Percentiles rank a stretch among this genome's conserved stretches.
Evolutionary conservation across 1,140 invertebrate genomes (phyloP).

Genomic region (Limonius californicus): DNA sequence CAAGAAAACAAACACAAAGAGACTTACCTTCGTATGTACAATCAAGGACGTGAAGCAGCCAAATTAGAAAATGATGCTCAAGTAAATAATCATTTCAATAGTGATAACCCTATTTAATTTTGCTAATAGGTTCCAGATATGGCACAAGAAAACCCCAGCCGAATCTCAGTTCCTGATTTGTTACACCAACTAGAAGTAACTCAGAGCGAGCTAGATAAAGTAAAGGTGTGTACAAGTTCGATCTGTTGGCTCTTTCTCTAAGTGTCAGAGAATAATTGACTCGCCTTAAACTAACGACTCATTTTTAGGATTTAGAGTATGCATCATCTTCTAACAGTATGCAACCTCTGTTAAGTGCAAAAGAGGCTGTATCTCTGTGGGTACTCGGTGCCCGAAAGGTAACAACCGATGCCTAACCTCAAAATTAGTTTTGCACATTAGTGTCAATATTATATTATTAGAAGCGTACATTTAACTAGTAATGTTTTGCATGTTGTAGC

Average conservation of each 20-base stretch:
- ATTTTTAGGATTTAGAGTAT: constrained; percentile 67
- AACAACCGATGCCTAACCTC: constrained; percentile 27
- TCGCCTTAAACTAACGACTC: constrained; percentile 21
- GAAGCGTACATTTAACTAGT: background rate
- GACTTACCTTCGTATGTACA: constrained; percentile 78
- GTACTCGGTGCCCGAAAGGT: constrained; percentile 85
- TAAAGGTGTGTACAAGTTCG: constrained; percentile 78
- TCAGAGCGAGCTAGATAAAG: constrained; percentile 77
- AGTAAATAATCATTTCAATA: too few relatives aligned
- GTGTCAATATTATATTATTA: background rate
- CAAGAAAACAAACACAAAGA: constrained; percentile 72
- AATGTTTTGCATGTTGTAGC: constrained; percentile 8
- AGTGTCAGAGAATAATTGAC: too few relatives aligned
- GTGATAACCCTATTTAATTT: too few relatives aligned
- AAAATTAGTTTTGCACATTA: background rate
- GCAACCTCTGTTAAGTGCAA: constrained; percentile 79
- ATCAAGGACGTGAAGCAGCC: constrained; percentile 74
- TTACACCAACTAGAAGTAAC: constrained; percentile 75
- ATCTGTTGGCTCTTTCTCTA: too few relatives aligned
- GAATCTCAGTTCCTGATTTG: constrained; percentile 72
- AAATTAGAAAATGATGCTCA: constrained; percentile 63
- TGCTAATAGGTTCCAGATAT: constrained; percentile 57
- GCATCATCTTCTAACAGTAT: constrained; percentile 61
- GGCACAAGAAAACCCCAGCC: constrained; percentile 54
- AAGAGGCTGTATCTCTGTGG: constrained; percentile 87